Conservation (phyloP, 2,797 vertebrate species). For the Syngnathus acus region DNA sequence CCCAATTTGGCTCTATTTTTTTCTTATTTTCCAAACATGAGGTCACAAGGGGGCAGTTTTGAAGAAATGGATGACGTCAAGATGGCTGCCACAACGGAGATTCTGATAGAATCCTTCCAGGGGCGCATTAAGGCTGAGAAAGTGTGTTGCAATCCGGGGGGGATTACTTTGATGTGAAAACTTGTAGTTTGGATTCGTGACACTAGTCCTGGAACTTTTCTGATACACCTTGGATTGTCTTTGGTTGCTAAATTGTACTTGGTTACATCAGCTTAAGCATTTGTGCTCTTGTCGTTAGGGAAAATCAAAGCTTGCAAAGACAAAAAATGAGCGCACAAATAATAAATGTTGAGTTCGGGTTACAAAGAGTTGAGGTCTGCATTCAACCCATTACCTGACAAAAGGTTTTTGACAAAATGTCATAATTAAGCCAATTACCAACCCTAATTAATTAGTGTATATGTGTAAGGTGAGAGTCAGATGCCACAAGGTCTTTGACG, state of each 20-base stretch:
- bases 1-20: no score
- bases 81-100: background rate
- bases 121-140: background rate
- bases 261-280: background rate
- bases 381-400: background rate
- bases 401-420: background rate
- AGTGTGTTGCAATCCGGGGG: background rate
- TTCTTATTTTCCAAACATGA: no score
- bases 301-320: background rate
- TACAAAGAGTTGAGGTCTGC: background rate
- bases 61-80: no score
- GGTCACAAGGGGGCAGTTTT: background rate
- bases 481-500: slow-evolving; percentile 20
- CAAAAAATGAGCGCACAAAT: background rate
- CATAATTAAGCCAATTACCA: background rate
- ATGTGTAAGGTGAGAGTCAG: slow-evolving; percentile 1
- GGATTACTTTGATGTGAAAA: no score
- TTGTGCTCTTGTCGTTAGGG: background rate
- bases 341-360: background rate
- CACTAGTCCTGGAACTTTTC: background rate
- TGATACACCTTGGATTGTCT: background rate
- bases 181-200: no score
- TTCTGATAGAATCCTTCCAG: background rate
- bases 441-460: background rate
- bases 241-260: background rate